These are phyloP conservation scores for Smittia aterrima DNA, from an alignment of 2,888 invertebrate genomes.

Conservation along the genomic window DNA sequence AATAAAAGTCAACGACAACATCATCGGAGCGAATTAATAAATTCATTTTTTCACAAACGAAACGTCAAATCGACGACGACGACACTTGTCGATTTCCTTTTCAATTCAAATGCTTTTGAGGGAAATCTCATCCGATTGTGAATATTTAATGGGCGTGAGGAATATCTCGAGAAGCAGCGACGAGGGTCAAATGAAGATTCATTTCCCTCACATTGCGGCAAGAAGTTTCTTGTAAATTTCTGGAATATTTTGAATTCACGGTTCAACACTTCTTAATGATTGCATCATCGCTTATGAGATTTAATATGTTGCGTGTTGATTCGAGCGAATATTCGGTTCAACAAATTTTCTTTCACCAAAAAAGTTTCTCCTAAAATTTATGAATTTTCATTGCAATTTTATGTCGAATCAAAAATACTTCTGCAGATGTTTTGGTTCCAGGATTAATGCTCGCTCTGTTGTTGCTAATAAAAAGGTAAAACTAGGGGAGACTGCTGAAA, in stretches of 20 bases:
- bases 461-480: background rate
- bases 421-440: constrained; percentile 1
- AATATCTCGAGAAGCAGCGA: background rate
- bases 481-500: background rate
- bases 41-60: background rate
- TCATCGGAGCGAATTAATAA: background rate
- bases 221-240: background rate
- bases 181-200: background rate
- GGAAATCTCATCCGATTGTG: constrained; percentile 7
- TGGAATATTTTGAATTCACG: background rate
- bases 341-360: background rate
- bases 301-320: background rate
- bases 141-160: background rate
- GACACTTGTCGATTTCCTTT: background rate
- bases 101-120: background rate
- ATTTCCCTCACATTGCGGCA: background rate
- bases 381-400: no score
- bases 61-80: background rate
- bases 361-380: no score
- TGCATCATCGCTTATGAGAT: background rate
- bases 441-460: background rate
- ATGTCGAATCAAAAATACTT: background rate
- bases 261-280: constrained; percentile 2
- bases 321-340: background rate
- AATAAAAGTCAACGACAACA: constrained; percentile 3